Evolutionary conservation across 2,113 vertebrate species (phyloP).

Genomic region (Alligator sinensis): DNA sequence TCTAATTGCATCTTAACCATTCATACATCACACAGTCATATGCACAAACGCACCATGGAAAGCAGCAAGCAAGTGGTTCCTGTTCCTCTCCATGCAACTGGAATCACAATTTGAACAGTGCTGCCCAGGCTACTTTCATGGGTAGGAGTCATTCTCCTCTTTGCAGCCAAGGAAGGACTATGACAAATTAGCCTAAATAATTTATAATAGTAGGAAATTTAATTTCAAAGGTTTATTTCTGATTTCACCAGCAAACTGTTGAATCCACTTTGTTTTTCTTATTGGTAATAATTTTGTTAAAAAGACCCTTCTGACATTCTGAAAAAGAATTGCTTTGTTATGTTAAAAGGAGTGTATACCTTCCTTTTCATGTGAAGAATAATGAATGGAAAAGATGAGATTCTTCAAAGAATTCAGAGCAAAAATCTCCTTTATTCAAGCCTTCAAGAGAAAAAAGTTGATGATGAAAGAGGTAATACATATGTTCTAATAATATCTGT

Average conservation of each 20-base stretch:
- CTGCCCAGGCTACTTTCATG: not conserved
- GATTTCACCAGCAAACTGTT: conserved; percentile 27
- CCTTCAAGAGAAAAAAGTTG: not conserved
- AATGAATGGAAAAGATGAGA: not conserved
- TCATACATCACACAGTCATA: too few species aligned
- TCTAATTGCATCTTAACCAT: too few species aligned
- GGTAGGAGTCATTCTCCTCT: not conserved
- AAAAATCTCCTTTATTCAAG: not conserved
- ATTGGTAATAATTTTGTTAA: not conserved
- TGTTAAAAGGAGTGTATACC: not conserved
- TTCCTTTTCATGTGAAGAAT: not conserved
- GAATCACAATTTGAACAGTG: too few species aligned
- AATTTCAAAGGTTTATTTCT: not conserved
- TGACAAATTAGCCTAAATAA: not conserved
- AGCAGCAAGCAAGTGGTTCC: too few species aligned
- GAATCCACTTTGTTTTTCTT: not conserved
- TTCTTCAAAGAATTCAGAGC: not conserved
- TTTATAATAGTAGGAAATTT: not conserved
- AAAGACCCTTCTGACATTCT: conserved; percentile 8
- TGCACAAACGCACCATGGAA: too few species aligned
- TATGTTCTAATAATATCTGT: not conserved
- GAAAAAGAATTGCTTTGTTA: conserved; percentile 12
- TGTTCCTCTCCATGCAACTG: too few species aligned
- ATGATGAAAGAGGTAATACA: not conserved
- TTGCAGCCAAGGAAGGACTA: not conserved